phyloP scores from a whole-genome alignment of 2,888 invertebrate species.

The Tetrapedia diversipes region DNA sequence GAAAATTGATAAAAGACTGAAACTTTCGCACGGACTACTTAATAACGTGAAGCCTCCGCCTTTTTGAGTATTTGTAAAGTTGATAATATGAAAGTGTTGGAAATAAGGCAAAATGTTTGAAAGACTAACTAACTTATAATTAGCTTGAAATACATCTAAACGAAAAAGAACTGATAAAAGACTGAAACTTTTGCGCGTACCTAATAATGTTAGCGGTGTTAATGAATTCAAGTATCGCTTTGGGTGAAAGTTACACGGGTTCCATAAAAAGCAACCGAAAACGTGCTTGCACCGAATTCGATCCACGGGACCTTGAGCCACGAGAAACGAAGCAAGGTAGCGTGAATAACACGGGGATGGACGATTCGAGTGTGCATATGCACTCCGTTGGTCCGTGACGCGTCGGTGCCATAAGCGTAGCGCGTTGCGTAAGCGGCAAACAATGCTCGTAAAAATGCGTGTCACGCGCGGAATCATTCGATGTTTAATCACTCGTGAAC shows the following conservation, averaged over 20 bases:
- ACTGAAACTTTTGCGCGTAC: too few relatives aligned
- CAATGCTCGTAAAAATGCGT: constrained; percentile 41
- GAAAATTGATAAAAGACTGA: too few relatives aligned
- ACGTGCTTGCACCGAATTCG: constrained; percentile 6
- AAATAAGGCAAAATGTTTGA: too few relatives aligned
- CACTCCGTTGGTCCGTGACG: constrained; percentile 15
- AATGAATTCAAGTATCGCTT: neutral
- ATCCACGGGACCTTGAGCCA: constrained; percentile 26
- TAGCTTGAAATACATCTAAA: too few relatives aligned
- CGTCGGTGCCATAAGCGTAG: constrained; percentile 47
- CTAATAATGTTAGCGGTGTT: too few relatives aligned
- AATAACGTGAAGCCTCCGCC: too few relatives aligned
- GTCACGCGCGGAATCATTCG: constrained; percentile 20
- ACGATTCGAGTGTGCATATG: constrained; percentile 8
- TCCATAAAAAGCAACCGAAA: constrained; percentile 12
- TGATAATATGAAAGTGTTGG: too few relatives aligned
- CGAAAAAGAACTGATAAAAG: too few relatives aligned
- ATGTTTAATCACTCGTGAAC: neutral
- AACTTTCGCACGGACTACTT: too few relatives aligned
- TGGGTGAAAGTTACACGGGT: neutral
- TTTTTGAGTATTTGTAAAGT: too few relatives aligned
- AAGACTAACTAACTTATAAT: too few relatives aligned
- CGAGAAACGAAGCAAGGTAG: constrained; percentile 3
- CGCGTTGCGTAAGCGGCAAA: constrained; percentile 43
- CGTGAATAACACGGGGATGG: neutral